Percentiles rank a stretch among this genome's conserved stretches.
phyloP scores from a whole-genome alignment of 2,113 vertebrate species.

The Bambusicola thoracicus region DNA sequence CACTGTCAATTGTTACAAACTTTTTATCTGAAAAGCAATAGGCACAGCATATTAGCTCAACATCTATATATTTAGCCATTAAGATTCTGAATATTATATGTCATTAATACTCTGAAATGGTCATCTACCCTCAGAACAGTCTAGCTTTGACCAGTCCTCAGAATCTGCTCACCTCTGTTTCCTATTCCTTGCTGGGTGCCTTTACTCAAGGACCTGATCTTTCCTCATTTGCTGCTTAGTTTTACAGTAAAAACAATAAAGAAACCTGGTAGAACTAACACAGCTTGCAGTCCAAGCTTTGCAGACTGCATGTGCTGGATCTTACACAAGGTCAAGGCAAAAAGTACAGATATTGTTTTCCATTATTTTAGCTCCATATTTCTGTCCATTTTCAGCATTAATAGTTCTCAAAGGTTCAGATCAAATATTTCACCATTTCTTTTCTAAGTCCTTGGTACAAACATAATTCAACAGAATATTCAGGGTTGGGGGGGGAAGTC shows the following conservation, averaged over 20 bases:
- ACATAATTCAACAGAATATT: neutral
- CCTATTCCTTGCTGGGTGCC: neutral
- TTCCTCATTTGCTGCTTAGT: neutral
- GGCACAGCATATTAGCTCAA: neutral
- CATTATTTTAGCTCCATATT: slow-evolving; percentile 4
- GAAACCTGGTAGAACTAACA: neutral
- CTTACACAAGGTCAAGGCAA: neutral
- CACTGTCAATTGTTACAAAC: neutral
- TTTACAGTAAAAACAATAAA: neutral
- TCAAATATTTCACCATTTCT: neutral
- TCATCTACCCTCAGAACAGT: neutral
- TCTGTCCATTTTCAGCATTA: neutral
- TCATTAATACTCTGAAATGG: neutral
- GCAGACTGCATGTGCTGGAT: neutral
- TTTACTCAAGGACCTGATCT: neutral
- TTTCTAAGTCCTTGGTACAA: neutral
- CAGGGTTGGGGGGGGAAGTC: neutral
- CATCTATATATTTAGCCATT: neutral
- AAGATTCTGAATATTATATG: neutral
- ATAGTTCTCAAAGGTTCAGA: neutral
- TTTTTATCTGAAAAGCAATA: neutral
- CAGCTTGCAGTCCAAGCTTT: neutral
- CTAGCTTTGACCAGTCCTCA: neutral
- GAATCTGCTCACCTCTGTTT: neutral
- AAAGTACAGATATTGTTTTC: neutral